A percentile compares a stretch with the other conserved stretches of the same genome.
These are phyloP conservation scores for Poecilia gillii DNA, from an alignment of 2,797 vertebrate genomes.

Conservation along the genomic window DNA sequence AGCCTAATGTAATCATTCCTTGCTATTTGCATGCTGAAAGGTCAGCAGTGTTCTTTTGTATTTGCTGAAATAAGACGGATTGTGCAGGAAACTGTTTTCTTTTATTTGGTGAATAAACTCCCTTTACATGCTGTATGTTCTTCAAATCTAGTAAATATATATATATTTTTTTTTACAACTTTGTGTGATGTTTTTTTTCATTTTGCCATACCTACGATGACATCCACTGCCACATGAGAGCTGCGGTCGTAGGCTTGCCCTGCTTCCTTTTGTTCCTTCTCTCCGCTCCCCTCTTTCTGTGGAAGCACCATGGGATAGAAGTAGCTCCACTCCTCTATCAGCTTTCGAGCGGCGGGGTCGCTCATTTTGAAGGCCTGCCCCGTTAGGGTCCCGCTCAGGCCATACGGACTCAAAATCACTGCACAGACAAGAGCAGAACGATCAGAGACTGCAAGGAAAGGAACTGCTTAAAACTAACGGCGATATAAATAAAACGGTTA, in stretches of 20 bases:
- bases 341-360: constrained; percentile 91
- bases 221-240: constrained; percentile 93
- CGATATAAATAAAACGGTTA: background rate
- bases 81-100: constrained; percentile 6
- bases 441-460: background rate
- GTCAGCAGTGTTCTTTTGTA: constrained; percentile 1
- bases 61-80: background rate
- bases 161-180: background rate
- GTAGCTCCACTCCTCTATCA: constrained; percentile 98
- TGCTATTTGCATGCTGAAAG: constrained; percentile 18
- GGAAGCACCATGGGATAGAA: constrained; percentile 96
- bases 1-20: constrained; percentile 32
- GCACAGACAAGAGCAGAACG: constrained; percentile 3
- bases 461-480: background rate
- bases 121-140: background rate
- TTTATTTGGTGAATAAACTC: constrained; percentile 3
- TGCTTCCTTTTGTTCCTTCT: constrained; percentile 76
- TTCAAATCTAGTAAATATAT: constrained; percentile 2
- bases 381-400: constrained; percentile 92
- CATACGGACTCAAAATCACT: constrained; percentile 97
- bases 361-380: constrained; percentile 96
- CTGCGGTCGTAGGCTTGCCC: constrained; percentile 86
- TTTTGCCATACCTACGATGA: constrained; percentile 90
- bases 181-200: background rate
- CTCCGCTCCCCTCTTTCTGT: constrained; percentile 84